A percentile compares a stretch with the other conserved stretches of the same genome.
These are phyloP conservation scores for Myxocyprinus asiaticus DNA, from an alignment of 2,113 vertebrate species.

Conservation along the genomic window DNA sequence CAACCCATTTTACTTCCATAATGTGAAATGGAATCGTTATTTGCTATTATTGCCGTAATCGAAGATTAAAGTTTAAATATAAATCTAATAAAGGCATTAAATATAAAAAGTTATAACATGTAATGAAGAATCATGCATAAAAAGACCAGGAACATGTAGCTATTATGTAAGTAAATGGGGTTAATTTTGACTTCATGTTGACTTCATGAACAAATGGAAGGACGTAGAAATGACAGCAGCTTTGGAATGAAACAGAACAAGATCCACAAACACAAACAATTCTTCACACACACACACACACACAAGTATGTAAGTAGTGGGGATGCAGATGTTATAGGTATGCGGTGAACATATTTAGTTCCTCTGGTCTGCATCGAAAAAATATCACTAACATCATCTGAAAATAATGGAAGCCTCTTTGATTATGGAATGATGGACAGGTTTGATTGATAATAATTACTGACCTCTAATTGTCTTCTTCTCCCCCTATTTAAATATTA, in stretches of 20 bases:
- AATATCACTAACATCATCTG: background rate
- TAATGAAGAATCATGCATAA: too few species aligned
- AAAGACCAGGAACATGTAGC: too few species aligned
- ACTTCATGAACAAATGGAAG: background rate
- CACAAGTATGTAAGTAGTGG: conserved; percentile 7
- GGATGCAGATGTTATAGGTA: conserved; percentile 8
- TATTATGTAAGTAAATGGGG: too few species aligned
- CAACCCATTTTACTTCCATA: too few species aligned
- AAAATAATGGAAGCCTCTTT: background rate
- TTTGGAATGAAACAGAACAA: conserved; percentile 2
- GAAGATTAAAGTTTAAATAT: too few species aligned
- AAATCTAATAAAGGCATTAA: too few species aligned
- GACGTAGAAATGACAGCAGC: background rate
- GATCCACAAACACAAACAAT: background rate
- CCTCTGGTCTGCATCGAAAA: background rate
- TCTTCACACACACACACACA: conserved; percentile 17
- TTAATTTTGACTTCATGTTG: background rate
- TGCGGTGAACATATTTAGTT: background rate
- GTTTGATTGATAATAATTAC: too few species aligned
- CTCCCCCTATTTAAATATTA: background rate
- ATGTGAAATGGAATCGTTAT: too few species aligned
- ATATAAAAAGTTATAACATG: too few species aligned
- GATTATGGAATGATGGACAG: too few species aligned
- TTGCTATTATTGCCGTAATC: too few species aligned
- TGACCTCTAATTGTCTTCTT: too few species aligned